Evolutionary conservation across 2,113 vertebrate genomes (phyloP).

Genomic region (Tenebrosternarchus preto): DNA sequence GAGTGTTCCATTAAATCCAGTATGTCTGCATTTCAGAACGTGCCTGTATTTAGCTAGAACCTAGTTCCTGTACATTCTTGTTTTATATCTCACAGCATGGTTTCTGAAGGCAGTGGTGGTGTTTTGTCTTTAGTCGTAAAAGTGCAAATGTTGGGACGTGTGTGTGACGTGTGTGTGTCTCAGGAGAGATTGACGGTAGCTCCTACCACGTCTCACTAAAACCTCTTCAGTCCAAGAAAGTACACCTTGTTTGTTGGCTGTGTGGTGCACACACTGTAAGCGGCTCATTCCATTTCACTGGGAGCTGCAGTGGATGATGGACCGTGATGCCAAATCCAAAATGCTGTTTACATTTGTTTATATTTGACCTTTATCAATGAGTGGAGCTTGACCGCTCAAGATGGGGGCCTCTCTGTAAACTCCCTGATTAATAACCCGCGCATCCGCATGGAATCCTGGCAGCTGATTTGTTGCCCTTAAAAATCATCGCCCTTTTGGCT

Average conservation of each 20-base stretch:
- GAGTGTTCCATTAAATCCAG: background rate
- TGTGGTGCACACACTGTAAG: slow-evolving; percentile 22
- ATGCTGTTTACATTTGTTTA: slow-evolving; percentile 72
- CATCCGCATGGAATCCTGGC: slow-evolving; percentile 66
- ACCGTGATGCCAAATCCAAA: slow-evolving; percentile 59
- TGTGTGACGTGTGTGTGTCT: slow-evolving; percentile 3
- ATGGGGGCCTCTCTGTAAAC: slow-evolving; percentile 58
- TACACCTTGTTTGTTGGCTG: slow-evolving; percentile 13
- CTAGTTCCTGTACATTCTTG: background rate
- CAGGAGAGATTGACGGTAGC: slow-evolving; percentile 30
- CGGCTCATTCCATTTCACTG: slow-evolving; percentile 43
- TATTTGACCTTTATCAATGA: slow-evolving; percentile 66
- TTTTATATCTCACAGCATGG: background rate
- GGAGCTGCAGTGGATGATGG: slow-evolving; percentile 40
- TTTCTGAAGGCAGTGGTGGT: background rate
- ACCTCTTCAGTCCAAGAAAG: slow-evolving; percentile 18
- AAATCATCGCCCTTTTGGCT: slow-evolving; percentile 60
- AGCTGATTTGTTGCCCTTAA: slow-evolving; percentile 66
- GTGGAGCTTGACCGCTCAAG: slow-evolving; percentile 52
- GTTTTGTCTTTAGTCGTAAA: background rate
- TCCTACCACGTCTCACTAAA: slow-evolving; percentile 24
- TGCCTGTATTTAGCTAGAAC: background rate
- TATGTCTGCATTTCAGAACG: background rate
- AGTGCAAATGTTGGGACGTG: slow-evolving; percentile 13
- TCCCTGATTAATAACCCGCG: slow-evolving; percentile 57